These are phyloP conservation scores for Siderastrea radians DNA, from an alignment of 92 coral and sea anemone genomes.

Conservation along the genomic window DNA sequence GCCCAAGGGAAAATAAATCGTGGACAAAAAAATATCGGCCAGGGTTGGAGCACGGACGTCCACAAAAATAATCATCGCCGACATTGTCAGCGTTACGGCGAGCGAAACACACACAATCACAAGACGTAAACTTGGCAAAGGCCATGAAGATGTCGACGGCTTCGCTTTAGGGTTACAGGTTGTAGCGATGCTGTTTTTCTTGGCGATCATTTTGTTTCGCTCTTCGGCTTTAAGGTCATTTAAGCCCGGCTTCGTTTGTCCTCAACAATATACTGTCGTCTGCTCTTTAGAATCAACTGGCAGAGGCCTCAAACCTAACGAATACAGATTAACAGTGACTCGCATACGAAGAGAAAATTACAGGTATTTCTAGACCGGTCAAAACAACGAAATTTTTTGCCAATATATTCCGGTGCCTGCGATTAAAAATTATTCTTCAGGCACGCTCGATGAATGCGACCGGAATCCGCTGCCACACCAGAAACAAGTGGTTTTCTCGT, in stretches of 20 bases:
- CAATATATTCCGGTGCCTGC: not conserved
- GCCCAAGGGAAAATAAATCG: constrained; percentile 96
- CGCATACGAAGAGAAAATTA: constrained; percentile 12
- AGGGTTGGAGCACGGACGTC: constrained; percentile 97
- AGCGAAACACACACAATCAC: constrained; percentile 97
- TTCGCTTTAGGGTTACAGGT: constrained; percentile 38
- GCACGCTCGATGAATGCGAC: not conserved
- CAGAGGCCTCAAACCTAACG: constrained; percentile 12
- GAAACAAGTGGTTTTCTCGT: constrained; percentile 19
- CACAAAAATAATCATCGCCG: constrained; percentile 93
- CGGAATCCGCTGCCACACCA: constrained; percentile 30
- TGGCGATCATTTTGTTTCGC: constrained; percentile 68
- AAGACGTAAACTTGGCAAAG: constrained; percentile 94
- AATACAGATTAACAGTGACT: constrained; percentile 22
- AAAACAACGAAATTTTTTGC: not conserved
- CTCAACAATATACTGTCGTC: constrained; percentile 3
- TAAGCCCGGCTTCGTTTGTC: constrained; percentile 23
- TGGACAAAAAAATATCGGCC: constrained; percentile 92
- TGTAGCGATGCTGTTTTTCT: constrained; percentile 49
- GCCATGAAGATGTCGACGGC: constrained; percentile 80
- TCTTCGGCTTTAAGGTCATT: not conserved
- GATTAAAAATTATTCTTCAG: not conserved
- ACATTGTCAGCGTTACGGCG: constrained; percentile 89
- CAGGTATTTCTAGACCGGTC: constrained; percentile 12
- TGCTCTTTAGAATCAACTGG: constrained; percentile 8